These are phyloP conservation scores for Struthio camelus DNA, from an alignment of 2,113 vertebrate species.

Conservation along the genomic window DNA sequence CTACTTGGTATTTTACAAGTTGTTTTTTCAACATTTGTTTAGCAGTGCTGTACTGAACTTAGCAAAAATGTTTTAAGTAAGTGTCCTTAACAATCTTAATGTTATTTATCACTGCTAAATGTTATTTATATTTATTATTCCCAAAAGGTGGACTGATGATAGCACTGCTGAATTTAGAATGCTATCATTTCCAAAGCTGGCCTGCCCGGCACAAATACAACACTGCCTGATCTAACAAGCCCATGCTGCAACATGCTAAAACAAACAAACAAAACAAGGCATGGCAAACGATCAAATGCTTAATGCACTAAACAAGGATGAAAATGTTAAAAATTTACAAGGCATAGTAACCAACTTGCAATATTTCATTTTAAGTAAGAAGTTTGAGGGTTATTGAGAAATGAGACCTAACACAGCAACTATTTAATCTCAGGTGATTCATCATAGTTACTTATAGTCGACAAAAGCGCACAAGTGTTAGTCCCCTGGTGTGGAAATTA, in stretches of 20 bases:
- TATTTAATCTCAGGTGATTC: accelerated
- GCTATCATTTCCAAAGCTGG: background rate
- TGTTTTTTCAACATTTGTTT: no score
- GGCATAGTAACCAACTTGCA: background rate
- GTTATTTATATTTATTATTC: background rate
- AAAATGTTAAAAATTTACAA: background rate
- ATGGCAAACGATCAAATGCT: background rate
- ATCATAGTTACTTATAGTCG: no score
- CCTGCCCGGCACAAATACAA: background rate
- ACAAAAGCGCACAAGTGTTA: accelerated
- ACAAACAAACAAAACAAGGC: background rate
- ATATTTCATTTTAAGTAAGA: no score
- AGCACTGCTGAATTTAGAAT: no score
- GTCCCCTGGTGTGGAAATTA: background rate
- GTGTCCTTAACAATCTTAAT: background rate
- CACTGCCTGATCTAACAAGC: background rate
- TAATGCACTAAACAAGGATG: no score
- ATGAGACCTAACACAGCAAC: no score
- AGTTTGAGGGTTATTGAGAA: no score
- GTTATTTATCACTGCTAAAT: background rate
- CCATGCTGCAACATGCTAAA: background rate
- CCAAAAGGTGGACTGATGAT: background rate
- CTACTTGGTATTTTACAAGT: background rate
- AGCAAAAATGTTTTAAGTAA: background rate
- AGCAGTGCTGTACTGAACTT: background rate